These are phyloP conservation scores for Xanthia icteritia DNA, from an alignment of 2,888 invertebrate species.

Conservation along the genomic window DNA sequence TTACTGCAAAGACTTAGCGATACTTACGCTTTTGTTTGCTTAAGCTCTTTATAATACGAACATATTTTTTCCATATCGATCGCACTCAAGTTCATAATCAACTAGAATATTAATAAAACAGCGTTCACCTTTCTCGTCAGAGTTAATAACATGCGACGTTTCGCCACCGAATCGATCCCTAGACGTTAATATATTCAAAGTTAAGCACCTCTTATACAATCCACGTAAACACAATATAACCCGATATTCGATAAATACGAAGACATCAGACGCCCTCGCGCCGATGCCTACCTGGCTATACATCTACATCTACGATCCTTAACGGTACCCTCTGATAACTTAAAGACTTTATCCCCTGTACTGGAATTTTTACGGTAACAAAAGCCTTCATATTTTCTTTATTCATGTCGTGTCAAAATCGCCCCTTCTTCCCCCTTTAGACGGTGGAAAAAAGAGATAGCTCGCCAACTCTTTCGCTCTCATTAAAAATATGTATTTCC, in stretches of 20 bases:
- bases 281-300: slow-evolving; percentile 61
- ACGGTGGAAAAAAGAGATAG: slow-evolving; percentile 83
- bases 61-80: slow-evolving; percentile 58
- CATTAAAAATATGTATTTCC: slow-evolving; percentile 77
- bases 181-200: slow-evolving; percentile 86
- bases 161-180: slow-evolving; percentile 69
- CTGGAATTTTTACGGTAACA: slow-evolving; percentile 90
- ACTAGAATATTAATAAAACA: slow-evolving; percentile 55
- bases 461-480: slow-evolving; percentile 86
- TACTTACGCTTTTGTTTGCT: slow-evolving; percentile 64
- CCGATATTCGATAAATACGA: slow-evolving; percentile 80
- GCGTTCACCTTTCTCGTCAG: slow-evolving; percentile 60
- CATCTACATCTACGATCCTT: slow-evolving; percentile 70
- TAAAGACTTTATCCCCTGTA: slow-evolving; percentile 90
- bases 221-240: slow-evolving; percentile 78
- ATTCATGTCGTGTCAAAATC: slow-evolving; percentile 89
- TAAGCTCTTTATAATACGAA: slow-evolving; percentile 61
- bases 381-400: slow-evolving; percentile 90
- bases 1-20: slow-evolving; percentile 78
- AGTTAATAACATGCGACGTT: slow-evolving; percentile 76
- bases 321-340: slow-evolving; percentile 86
- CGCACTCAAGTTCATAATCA: slow-evolving; percentile 41
- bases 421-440: slow-evolving; percentile 81
- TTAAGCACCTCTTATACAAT: slow-evolving; percentile 84
- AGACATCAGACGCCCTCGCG: slow-evolving; percentile 71